Conservation (phyloP, 2,113 vertebrate genomes). For the Psephotus haematonotus region DNA sequence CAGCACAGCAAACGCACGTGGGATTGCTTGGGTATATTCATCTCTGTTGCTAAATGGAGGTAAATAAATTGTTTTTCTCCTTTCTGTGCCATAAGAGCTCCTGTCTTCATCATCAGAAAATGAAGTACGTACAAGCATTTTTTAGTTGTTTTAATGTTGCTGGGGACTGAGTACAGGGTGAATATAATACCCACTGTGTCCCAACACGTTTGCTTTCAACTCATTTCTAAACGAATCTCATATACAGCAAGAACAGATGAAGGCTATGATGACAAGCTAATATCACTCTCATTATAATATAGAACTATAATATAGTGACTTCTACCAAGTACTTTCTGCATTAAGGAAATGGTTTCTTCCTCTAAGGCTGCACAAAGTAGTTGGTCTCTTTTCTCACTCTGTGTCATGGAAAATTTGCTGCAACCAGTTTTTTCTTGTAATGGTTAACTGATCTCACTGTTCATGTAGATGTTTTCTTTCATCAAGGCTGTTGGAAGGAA, state of each 20-base stretch:
- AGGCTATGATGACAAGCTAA: background rate
- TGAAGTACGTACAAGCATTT: background rate
- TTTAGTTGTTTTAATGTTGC: background rate
- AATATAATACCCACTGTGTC: background rate
- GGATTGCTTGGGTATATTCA: background rate
- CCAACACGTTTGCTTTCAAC: background rate
- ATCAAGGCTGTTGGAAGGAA: background rate
- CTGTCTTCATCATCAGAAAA: background rate
- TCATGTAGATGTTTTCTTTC: background rate
- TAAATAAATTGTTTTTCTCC: background rate
- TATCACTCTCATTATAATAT: accelerated
- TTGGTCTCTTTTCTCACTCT: background rate
- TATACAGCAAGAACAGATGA: background rate
- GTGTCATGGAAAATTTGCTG: background rate
- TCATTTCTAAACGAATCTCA: background rate
- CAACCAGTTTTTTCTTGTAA: background rate
- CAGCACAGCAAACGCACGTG: background rate
- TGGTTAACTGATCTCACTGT: background rate
- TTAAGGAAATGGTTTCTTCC: background rate
- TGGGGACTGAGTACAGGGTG: background rate
- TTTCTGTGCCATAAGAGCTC: background rate
- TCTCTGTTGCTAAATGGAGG: background rate
- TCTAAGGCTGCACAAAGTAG: background rate
- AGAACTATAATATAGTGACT: background rate
- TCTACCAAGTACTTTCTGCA: background rate